Conservation (phyloP, 35 echinoderm and acorn worm species). For the Heliocidaris tuberculata region DNA sequence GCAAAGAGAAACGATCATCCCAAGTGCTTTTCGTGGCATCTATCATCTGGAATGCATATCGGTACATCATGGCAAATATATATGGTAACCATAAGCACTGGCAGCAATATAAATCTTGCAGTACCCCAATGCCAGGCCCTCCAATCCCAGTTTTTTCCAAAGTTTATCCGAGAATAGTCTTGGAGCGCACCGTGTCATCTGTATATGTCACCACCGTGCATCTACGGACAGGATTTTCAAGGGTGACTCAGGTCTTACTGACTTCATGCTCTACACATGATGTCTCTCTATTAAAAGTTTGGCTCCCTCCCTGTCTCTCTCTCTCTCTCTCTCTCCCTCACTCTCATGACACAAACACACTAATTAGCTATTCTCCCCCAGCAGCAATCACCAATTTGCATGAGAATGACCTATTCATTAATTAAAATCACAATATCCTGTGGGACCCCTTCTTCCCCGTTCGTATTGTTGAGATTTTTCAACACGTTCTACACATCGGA, state of each 20-base stretch:
- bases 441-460: not conserved
- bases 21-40: slow-evolving; percentile 13
- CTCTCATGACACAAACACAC: not conserved
- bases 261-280: not conserved
- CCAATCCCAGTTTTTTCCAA: not conserved
- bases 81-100: not conserved
- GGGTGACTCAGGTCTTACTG: not conserved
- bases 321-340: not conserved
- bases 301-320: not conserved
- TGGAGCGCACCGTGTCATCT: not conserved
- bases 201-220: not conserved
- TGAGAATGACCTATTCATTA: not conserved
- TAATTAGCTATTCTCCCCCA: not conserved
- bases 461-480: not conserved
- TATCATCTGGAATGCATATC: slow-evolving; percentile 39
- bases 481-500: not conserved
- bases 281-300: not conserved
- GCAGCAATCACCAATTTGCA: not conserved
- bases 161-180: not conserved
- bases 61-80: slow-evolving; percentile 1
- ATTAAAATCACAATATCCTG: not conserved
- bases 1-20: slow-evolving; percentile 13
- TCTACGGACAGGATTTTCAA: not conserved
- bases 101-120: not conserved
- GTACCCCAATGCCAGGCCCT: not conserved